Conservation (phyloP, 1,140 invertebrate genomes). For the Heliconius hermathena region DNA sequence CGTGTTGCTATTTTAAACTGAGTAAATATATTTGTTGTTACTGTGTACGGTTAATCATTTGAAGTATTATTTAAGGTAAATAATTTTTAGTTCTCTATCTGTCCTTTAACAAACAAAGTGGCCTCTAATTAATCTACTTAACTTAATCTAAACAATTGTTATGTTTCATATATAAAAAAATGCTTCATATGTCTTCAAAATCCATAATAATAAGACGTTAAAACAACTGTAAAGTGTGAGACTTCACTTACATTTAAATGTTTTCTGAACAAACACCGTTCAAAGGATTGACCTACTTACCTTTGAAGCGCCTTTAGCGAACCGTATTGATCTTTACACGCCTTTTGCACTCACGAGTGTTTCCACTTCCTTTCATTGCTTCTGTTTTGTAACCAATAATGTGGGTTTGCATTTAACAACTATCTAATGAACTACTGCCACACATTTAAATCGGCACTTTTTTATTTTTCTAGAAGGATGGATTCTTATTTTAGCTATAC, state of each 20-base stretch:
- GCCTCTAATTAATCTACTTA: too few relatives aligned
- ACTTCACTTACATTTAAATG: constrained; percentile 4
- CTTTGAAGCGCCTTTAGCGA: constrained; percentile 26
- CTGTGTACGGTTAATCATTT: too few relatives aligned
- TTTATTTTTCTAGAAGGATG: background rate
- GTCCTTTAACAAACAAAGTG: too few relatives aligned
- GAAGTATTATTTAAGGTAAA: too few relatives aligned
- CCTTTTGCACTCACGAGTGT: constrained; percentile 20
- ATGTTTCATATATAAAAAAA: too few relatives aligned
- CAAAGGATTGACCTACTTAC: constrained; percentile 31
- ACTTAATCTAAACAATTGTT: too few relatives aligned
- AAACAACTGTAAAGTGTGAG: background rate
- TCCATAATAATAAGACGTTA: background rate
- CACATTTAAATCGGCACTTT: background rate
- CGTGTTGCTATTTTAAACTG: background rate
- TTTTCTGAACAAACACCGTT: background rate
- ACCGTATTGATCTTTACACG: constrained; percentile 45
- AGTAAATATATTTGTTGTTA: background rate
- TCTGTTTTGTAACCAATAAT: background rate
- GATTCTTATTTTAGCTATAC: background rate
- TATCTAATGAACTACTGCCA: background rate
- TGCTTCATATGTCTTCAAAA: too few relatives aligned
- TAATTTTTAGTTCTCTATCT: too few relatives aligned
- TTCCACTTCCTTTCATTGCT: constrained; percentile 12
- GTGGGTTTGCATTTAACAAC: background rate